These are phyloP conservation scores for Eretmocerus hayati DNA, from an alignment of 2,888 invertebrate species.

Conservation along the genomic window DNA sequence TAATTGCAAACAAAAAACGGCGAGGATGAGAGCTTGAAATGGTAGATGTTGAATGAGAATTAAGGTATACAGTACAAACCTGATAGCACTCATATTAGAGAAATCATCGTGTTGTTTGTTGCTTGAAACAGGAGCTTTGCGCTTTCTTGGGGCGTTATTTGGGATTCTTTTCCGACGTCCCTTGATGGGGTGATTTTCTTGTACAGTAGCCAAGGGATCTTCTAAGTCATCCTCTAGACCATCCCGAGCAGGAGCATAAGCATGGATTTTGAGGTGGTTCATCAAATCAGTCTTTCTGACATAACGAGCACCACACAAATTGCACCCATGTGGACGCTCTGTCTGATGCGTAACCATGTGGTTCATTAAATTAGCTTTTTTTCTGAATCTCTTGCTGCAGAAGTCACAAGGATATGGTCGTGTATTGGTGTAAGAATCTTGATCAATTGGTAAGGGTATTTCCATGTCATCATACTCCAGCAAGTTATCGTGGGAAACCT, in stretches of 20 bases:
- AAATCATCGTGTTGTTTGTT: no score
- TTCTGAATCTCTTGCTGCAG: slow-evolving; percentile 75
- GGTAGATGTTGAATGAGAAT: no score
- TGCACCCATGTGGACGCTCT: slow-evolving; percentile 74
- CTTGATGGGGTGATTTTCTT: slow-evolving; percentile 34
- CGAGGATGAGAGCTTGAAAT: no score
- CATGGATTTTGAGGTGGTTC: slow-evolving; percentile 76
- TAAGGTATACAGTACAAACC: no score
- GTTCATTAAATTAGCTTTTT: slow-evolving; percentile 76
- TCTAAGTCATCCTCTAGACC: slow-evolving; percentile 52
- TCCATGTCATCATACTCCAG: slow-evolving; percentile 63
- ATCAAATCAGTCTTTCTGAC: slow-evolving; percentile 73
- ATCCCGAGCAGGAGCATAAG: slow-evolving; percentile 62
- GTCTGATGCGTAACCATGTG: slow-evolving; percentile 84
- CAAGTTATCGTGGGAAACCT: slow-evolving; percentile 43
- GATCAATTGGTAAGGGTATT: slow-evolving; percentile 74
- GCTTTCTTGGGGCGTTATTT: slow-evolving; percentile 42
- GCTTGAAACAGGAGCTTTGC: slow-evolving; percentile 29
- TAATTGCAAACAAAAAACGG: no score
- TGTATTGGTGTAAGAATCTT: slow-evolving; percentile 68
- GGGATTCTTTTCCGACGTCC: slow-evolving; percentile 43
- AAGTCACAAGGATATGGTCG: slow-evolving; percentile 82
- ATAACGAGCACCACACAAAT: slow-evolving; percentile 74
- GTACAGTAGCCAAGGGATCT: slow-evolving; percentile 39
- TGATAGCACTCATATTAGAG: no score